Evolutionary conservation across 2,888 invertebrate species (phyloP), one percentile per base, ranked within the genome.

Genomic region (Dasypolia templi): DNA sequence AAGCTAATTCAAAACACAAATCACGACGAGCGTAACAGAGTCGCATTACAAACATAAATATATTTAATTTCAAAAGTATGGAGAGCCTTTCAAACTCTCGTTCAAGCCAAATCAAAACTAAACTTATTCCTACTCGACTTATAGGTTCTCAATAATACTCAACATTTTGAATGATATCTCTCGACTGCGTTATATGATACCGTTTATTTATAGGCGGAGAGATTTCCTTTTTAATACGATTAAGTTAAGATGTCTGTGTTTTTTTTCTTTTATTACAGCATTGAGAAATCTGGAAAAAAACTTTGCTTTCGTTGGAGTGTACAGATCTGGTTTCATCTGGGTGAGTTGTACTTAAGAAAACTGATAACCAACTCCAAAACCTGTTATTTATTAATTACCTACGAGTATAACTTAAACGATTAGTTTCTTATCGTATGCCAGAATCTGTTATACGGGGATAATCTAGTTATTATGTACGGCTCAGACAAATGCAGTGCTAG

Each of bases 1-100:
- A 83, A 87, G 78, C 83, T 77, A 83, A 85, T 81, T 78, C 66
- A 74, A 51, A 83, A 77, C 68, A 78, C 63, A 80, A 73, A 70
- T 56, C 78, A 82, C 39, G 39, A 67, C 59, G 80, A 82, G 71
- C 55, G 73, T 78, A 85, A 82, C 70, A 75, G 87, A 85, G 85
- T 89, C 88, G 63, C 65, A 83, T 88, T 89, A 87, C 82, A 80
- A 86, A 89, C 83, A 80, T 78, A 77, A 80, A 84, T 75, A 78
- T 79, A 77, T 91, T 90, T 89, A 90, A 91, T 91, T 90, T 89
- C 75, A 82, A 80, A 75, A 79, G 84, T 85, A 84, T 77, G 79
- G 42, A 72, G 83, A 87, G 83, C 89, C 91, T 80, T 85, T 87
- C 85, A 88, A 90, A 86, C 78, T 87, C 87, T 67, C 68, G 79